Conservation (phyloP, 2,113 vertebrate species). For the Pangasianodon gigas region DNA sequence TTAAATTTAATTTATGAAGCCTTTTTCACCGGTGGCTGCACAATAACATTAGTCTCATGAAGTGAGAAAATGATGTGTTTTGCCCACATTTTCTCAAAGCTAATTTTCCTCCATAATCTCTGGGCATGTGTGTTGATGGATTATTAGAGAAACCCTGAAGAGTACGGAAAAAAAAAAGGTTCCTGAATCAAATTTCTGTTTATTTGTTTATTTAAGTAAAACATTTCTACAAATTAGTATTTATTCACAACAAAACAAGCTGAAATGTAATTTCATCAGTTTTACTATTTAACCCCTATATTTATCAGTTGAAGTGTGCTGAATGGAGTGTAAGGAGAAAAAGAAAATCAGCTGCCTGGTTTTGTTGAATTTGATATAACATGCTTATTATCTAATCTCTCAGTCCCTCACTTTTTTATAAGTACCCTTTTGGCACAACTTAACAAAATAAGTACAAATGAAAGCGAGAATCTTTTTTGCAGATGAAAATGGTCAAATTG, state of each 20-base stretch:
- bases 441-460: background rate
- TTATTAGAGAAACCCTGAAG: background rate
- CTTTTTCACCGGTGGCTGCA: constrained; percentile 16
- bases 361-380: background rate
- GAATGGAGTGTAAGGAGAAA: background rate
- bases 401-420: background rate
- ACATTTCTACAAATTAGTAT: background rate
- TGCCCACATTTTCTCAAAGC: background rate
- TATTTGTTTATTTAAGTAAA: background rate
- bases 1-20: constrained; percentile 28
- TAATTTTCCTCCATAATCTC: constrained; percentile 14
- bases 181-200: background rate
- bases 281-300: background rate
- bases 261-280: background rate
- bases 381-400: background rate
- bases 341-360: background rate
- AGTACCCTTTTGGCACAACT: background rate
- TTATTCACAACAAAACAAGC: background rate
- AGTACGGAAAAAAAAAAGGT: background rate
- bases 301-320: background rate
- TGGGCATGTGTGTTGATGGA: constrained; percentile 1
- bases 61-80: constrained; percentile 29
- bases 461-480: background rate
- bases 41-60: constrained; percentile 33
- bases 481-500: background rate